Evolutionary conservation across 2,113 vertebrate species (phyloP), one percentile per base, ranked within the genome.

Genomic region (human (Homo sapiens)): DNA sequence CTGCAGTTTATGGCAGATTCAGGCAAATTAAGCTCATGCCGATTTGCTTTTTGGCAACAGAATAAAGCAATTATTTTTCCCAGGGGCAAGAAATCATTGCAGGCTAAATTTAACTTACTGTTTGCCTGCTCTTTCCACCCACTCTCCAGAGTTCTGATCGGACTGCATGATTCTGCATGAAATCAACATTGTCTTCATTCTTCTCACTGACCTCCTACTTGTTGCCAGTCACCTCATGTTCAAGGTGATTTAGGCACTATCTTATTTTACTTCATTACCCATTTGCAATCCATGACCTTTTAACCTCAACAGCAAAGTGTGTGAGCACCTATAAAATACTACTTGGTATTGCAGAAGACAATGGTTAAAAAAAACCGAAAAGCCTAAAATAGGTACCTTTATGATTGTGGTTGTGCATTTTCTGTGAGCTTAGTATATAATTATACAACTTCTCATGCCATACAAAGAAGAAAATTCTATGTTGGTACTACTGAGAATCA

Each of bases 11-110:
- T 76, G 93, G 97, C 66, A 97, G 97, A 97, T 93, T 93, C 66
- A 70, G 86, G 94, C 80, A 97, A 97, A 97, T 96, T 98, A 97
- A 98, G 93, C 88, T 94, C 96, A 97, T 97, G 91, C 35, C 48
- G 52, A 68, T 94, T 97, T 96, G 73, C 95, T 89, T 94, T 97
- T 97, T 97, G 98, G 96, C 80, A 97, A 95, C 78, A 87, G 86
- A 90, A 96, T 61, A 79, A 96, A 97, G 85, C 43, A 96, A 92
- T 78, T 43, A 97, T 97, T 98, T 97, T 96, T 97, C 98, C 97
- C 92, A 89, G 64, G 61, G 91, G 94, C 76, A 97, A 97, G 76
- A 98, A 97, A 97, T 94, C 92, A 93, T 16, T 93, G 50, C 75
- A 81, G 82, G 68, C 94, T 97, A 95, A 97, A 88, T 92, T 98